Evolutionary conservation across 2,888 invertebrate genomes (phyloP).

Genomic region (Rhagonycha lutea): DNA sequence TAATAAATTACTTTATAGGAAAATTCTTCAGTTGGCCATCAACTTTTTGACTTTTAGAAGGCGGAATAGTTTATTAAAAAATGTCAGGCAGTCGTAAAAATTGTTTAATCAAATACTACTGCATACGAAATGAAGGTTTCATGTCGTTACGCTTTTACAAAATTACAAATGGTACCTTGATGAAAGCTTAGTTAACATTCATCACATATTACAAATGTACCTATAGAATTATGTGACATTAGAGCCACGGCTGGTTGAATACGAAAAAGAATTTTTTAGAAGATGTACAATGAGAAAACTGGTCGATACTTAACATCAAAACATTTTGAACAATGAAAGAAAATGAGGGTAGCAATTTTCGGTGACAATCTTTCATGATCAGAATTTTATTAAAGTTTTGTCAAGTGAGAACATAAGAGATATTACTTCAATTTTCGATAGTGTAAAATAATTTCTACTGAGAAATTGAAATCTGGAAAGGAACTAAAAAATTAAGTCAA

Average conservation of each 20-base stretch:
- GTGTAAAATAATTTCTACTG: background rate
- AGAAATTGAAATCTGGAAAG: background rate
- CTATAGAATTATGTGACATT: background rate
- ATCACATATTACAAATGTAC: background rate
- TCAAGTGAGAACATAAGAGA: no score
- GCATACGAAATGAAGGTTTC: background rate
- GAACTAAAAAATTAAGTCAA: background rate
- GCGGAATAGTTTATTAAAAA: no score
- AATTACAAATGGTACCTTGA: background rate
- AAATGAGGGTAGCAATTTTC: background rate
- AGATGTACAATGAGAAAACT: background rate
- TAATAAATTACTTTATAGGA: no score
- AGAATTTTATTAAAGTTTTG: background rate
- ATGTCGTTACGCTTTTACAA: background rate
- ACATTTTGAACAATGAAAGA: background rate
- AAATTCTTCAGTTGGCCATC: no score
- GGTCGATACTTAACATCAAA: background rate
- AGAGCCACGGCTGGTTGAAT: background rate
- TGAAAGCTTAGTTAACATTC: background rate
- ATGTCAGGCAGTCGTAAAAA: background rate
- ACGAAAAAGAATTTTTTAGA: background rate
- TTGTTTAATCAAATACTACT: background rate
- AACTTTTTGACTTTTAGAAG: no score
- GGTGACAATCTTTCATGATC: background rate
- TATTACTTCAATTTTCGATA: background rate